Evolutionary conservation across 2,113 vertebrate species (phyloP).

Genomic region (Brachionichthys hirsutus): DNA sequence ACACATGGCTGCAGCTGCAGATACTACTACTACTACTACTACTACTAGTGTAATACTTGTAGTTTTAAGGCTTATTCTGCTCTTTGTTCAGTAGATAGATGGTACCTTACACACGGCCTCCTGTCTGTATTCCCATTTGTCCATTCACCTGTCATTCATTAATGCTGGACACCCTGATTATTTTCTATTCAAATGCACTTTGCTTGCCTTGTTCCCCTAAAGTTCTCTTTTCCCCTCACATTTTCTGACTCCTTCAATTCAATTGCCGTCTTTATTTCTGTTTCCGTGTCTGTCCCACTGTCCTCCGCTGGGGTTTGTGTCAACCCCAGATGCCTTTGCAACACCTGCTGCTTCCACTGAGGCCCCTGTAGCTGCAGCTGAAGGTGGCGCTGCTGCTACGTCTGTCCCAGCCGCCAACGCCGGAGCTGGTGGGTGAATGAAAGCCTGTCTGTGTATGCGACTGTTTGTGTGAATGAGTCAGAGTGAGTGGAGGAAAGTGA

Average conservation of each 20-base stretch:
- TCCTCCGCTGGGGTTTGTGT: conserved; percentile 53
- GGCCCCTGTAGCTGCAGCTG: conserved; percentile 81
- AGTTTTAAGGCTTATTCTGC: conserved; percentile 29
- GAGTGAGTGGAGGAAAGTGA: conserved; percentile 13
- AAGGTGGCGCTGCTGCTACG: conserved; percentile 85
- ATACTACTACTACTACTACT: no score
- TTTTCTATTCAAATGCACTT: no score
- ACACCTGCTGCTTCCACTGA: conserved; percentile 89
- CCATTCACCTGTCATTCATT: conserved; percentile 65
- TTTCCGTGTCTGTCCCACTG: conserved; percentile 10
- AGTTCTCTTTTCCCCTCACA: conserved; percentile 6
- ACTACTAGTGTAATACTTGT: conserved; percentile 43
- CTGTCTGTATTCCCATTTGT: conserved; percentile 65
- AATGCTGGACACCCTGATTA: conserved; percentile 21
- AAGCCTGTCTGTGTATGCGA: conserved; percentile 19
- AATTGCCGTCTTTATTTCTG: conserved; percentile 22
- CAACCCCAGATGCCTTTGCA: conserved; percentile 89
- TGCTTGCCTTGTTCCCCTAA: conserved; percentile 1
- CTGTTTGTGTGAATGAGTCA: conserved; percentile 8
- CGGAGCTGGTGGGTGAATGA: conserved; percentile 72
- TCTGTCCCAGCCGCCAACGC: conserved; percentile 85
- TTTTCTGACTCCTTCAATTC: conserved; percentile 24
- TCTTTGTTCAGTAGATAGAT: conserved; percentile 47
- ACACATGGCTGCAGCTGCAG: conserved; percentile 56
- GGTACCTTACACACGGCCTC: conserved; percentile 56